Evolutionary conservation across 2,888 invertebrate genomes (phyloP), one percentile per base, ranked within the genome.

Genomic region (Yponomeuta sedellus): DNA sequence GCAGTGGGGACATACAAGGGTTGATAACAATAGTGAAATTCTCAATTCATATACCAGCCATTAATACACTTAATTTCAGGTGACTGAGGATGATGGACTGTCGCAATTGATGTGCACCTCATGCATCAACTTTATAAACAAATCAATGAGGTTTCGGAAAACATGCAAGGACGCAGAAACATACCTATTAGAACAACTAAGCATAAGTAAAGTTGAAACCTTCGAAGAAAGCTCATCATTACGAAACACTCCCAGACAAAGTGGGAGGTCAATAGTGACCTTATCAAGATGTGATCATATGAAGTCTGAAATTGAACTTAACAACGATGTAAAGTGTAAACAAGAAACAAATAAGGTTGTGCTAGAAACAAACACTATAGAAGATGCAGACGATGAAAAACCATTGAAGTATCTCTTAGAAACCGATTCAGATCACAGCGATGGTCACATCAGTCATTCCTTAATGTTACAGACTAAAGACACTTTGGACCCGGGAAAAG

Each of bases 81-180:
- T 82, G 0, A 34, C 70, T 39, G 20, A 68, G 0, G 71, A 78
- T 10, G 83, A 84, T 70, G 76, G 77, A 0, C 64, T 82, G 0
- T 82, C 84, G 0, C 82, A 82, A 69, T 75, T 77, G 3, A 78
- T 83, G 66, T 84, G 84, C 56, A 67, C 64, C 0, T 28, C 66
- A 0, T 84, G 84, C 56, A 44, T 76, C 0, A 68, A 66, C 8
- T 66, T 57, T 12, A 10, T 75, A 62, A 79, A 79, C 19, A 68
- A 72, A 2, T 67, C 69, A 0, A 12, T 82, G 0, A 74, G 75
- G 62, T 86, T 85, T 65, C 73, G 81, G 39, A 76, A 75, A 34
- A 74, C 70, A 67, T 82, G 83, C 66, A 75, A 73, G 66, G 68
- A 72, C 0, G 66, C 71, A 0, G 80, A 85, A 70, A 66, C 19